Conservation (phyloP, 2,113 vertebrate species). For the Peromyscus polionotus region DNA sequence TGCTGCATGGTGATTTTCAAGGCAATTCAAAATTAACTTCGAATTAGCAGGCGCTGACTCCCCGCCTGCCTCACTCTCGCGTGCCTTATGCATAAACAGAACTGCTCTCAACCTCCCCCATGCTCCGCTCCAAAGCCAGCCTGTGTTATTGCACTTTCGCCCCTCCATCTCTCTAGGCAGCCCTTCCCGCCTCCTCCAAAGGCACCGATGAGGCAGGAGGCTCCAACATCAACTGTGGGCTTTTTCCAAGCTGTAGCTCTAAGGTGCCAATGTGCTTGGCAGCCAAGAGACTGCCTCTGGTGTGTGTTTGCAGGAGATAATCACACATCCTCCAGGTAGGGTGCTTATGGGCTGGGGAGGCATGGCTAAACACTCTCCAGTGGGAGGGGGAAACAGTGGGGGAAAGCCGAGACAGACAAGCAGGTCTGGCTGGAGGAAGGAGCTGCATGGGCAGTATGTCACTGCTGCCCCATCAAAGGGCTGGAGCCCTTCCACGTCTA, state of each 20-base stretch:
- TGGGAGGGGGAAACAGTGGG: neutral
- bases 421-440: neutral
- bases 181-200: neutral
- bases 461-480: fast-evolving
- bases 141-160: neutral
- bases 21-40: conserved; percentile 74
- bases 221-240: conserved; percentile 18
- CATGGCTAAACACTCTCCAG: neutral
- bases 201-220: neutral
- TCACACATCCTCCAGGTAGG: conserved; percentile 56
- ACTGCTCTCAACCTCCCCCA: neutral
- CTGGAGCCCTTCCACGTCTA: neutral
- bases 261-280: conserved; percentile 38
- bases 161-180: neutral
- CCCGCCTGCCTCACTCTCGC: neutral
- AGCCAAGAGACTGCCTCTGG: neutral
- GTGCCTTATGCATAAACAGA: conserved; percentile 19
- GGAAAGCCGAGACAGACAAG: neutral
- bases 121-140: conserved; percentile 27
- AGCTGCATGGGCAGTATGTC: too few species aligned
- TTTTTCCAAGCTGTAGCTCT: conserved; percentile 67
- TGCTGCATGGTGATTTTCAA: conserved; percentile 66
- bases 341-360: neutral
- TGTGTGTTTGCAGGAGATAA: conserved; percentile 48
- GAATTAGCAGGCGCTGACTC: conserved; percentile 59